These are phyloP conservation scores for Myotis yumanensis DNA, from an alignment of 2,113 vertebrate genomes.

Conservation along the genomic window DNA sequence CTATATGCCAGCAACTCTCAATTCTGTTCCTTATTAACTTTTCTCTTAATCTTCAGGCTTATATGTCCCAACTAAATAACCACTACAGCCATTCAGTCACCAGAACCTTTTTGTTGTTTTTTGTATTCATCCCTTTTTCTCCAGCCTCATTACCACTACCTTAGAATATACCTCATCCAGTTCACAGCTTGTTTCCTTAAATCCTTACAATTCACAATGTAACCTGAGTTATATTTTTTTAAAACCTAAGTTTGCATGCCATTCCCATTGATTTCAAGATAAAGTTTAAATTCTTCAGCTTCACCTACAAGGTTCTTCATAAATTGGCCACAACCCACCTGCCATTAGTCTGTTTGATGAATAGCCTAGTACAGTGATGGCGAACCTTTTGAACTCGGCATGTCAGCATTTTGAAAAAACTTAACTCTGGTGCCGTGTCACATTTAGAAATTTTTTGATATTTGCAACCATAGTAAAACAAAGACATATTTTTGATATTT, in stretches of 20 bases:
- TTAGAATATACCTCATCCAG: neutral
- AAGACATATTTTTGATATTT: no score
- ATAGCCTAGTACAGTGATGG: neutral
- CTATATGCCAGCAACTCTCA: neutral
- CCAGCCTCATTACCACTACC: neutral
- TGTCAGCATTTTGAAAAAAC: no score
- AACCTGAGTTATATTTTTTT: neutral
- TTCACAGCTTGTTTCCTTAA: neutral
- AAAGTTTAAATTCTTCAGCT: neutral
- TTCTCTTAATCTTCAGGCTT: neutral
- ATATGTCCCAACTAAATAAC: neutral
- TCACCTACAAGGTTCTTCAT: neutral
- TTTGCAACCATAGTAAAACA: no score
- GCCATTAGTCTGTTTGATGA: neutral
- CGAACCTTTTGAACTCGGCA: no score
- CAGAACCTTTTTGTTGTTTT: neutral
- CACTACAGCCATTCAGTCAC: neutral
- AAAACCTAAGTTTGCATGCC: neutral
- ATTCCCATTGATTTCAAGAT: neutral
- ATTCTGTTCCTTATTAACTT: neutral
- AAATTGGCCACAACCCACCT: neutral
- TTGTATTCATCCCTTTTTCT: neutral
- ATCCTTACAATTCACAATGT: neutral
- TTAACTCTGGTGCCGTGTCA: no score
- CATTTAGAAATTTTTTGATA: no score